Evolutionary conservation across 2,888 invertebrate genomes (phyloP), one percentile per base, ranked within the genome.

Genomic region (Patella caerulea): DNA sequence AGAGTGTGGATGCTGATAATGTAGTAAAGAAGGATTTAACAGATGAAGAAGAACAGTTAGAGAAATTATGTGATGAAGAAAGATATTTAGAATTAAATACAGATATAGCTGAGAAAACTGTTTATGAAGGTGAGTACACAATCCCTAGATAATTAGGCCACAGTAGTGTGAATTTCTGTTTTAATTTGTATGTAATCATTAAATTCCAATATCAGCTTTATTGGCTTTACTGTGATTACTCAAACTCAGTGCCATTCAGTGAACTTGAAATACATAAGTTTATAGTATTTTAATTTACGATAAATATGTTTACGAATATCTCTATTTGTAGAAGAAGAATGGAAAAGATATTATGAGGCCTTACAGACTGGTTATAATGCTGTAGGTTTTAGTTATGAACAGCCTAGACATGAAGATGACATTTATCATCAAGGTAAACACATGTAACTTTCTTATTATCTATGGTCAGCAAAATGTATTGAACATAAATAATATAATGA

Each of bases 11-110:
- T 92, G 95, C 96, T 55, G 95, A 95, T 75, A 92, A 84, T 84
- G 90, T 73, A 86, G 85, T 84, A 53, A 93, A 93, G 72, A 93
- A 94, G 81, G 94, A 94, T 88, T 93, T 95, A 76, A 94, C 94
- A 72, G 94, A 94, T 85, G 94, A 94, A 72, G 96, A 97, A 91
- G 93, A 94, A 84, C 94, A 95, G 81, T 94, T 98, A 83, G 99
- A 99, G 92, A 95, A 95, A 88, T 93, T 97, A 77, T 98, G 98
- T 92, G 98, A 99, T 91, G 96, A 97, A 91, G 99, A 99, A 93
- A 94, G 99, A 72, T 99, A 98, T 92, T 93, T 95, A 80, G 97
- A 96, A 29, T 93, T 99, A 73, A 95, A 95, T 89, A 88, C 88
- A 79, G 96, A 97, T 92, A 95, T 97, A 88, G 95, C 95, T 90